phyloP scores from a whole-genome alignment of 2,113 vertebrate genomes.

The Dasyurus viverrinus region DNA sequence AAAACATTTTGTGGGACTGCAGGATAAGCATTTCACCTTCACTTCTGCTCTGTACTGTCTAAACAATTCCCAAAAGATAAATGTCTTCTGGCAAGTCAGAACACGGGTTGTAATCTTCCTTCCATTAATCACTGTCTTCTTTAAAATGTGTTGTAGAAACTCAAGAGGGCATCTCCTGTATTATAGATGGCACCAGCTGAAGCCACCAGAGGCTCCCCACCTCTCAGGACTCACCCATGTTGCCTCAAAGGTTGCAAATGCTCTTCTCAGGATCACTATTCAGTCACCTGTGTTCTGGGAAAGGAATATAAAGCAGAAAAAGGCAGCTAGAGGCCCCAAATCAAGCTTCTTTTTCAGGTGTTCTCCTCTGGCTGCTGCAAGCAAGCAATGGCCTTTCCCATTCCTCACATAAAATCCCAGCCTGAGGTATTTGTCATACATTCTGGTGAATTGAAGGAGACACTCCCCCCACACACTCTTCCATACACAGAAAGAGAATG shows the following conservation, averaged over 20 bases:
- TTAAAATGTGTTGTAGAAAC: background rate
- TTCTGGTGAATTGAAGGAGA: background rate
- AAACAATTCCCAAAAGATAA: background rate
- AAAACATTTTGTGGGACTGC: background rate
- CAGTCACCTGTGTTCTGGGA: background rate
- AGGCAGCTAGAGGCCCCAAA: background rate
- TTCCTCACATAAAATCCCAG: background rate
- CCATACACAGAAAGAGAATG: no score
- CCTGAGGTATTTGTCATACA: background rate
- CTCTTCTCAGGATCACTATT: background rate
- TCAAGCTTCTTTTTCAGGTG: background rate
- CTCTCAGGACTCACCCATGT: background rate
- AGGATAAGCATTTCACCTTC: background rate
- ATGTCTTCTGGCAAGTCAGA: background rate
- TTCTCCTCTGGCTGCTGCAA: background rate
- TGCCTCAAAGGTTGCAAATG: background rate
- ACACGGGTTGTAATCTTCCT: background rate
- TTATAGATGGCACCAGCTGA: background rate
- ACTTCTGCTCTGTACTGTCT: background rate
- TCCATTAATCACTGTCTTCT: background rate
- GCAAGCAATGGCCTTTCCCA: background rate
- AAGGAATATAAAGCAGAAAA: background rate
- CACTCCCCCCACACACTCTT: no score
- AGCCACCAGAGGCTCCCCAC: background rate
- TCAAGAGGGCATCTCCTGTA: background rate